Conservation (phyloP, 2,113 vertebrate species). For the Odobenus rosmarus region DNA sequence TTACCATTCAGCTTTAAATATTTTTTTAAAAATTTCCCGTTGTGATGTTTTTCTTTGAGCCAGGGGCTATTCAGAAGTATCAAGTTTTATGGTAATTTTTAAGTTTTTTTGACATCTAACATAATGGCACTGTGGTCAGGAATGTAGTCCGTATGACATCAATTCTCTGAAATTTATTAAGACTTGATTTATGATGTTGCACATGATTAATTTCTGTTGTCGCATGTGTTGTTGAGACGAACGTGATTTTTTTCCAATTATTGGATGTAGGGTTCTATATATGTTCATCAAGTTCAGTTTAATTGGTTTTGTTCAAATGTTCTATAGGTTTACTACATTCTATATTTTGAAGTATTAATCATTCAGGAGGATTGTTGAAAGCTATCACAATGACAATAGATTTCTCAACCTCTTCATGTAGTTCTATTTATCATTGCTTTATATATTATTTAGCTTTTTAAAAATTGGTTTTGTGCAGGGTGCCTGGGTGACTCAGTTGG, state of each 20-base stretch:
- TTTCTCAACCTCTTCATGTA: neutral
- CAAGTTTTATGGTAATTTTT: neutral
- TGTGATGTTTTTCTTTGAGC: neutral
- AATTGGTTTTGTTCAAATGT: neutral
- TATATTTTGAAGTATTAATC: neutral
- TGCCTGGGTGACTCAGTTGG: too few species aligned
- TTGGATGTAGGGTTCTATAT: neutral
- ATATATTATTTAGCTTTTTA: neutral
- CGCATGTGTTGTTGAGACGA: neutral
- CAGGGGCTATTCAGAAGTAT: neutral
- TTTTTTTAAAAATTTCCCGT: neutral
- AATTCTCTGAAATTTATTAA: slow-evolving; percentile 14
- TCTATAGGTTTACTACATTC: neutral
- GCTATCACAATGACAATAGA: neutral
- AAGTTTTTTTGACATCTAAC: neutral
- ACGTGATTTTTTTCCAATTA: neutral
- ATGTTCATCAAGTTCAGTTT: neutral
- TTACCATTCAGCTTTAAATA: neutral
- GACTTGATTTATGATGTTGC: neutral
- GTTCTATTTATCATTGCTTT: neutral
- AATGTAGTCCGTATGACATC: neutral
- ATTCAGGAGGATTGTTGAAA: neutral
- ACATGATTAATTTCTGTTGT: neutral
- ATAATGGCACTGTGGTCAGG: neutral
- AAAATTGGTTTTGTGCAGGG: neutral